Percentiles rank a stretch among this genome's conserved stretches.
These are phyloP conservation scores for Platyscapa corneri DNA, from an alignment of 1,140 invertebrate species.

Conservation along the genomic window DNA sequence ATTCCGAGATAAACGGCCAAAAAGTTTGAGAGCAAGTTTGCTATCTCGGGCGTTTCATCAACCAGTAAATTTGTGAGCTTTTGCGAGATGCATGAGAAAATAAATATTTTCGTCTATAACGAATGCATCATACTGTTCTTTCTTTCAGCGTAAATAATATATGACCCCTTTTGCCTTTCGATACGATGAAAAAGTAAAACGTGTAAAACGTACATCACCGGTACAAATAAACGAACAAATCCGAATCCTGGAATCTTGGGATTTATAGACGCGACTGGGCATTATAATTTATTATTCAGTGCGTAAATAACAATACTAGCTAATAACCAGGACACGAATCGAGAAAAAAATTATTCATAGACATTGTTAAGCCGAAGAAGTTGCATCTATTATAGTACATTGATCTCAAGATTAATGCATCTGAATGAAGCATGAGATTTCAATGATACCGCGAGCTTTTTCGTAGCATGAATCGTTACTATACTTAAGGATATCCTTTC, in stretches of 20 bases:
- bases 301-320: not conserved
- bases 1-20: not conserved
- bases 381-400: not conserved
- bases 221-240: not conserved
- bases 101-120: not conserved
- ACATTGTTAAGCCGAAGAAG: not conserved
- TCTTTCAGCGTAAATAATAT: not conserved
- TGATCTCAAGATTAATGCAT: not conserved
- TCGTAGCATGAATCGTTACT: not conserved
- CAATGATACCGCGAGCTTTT: not conserved
- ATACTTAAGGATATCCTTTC: not conserved
- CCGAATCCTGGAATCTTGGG: not conserved
- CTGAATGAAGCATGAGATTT: not conserved
- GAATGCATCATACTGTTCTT: not conserved
- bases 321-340: not conserved
- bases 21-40: not conserved
- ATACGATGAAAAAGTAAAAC: not conserved
- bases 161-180: not conserved
- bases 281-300: not conserved
- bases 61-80: not conserved
- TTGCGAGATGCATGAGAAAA: not conserved
- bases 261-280: not conserved
- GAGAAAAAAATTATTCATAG: not conserved
- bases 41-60: not conserved
- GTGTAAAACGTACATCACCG: not conserved